Evolutionary conservation across 2,888 invertebrate species (phyloP).

Genomic region (Athalia rosae): DNA sequence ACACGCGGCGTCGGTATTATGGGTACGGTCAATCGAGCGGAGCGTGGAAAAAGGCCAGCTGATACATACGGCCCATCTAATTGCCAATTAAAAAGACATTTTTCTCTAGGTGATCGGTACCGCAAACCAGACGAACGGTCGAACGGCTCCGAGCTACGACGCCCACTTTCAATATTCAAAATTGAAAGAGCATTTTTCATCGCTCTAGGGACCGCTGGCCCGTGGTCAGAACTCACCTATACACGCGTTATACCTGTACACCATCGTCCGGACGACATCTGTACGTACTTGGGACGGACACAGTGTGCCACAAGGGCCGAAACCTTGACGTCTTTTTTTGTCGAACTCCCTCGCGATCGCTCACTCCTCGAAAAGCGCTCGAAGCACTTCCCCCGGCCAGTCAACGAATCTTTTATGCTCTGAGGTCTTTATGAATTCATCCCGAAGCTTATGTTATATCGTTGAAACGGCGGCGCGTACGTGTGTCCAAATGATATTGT

Average conservation of each 20-base stretch:
- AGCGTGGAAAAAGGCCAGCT: constrained; percentile 63
- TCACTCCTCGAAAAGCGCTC: constrained; percentile 5
- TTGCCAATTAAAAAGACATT: constrained; percentile 73
- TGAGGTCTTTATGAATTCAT: constrained; percentile 22
- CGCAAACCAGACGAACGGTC: no score
- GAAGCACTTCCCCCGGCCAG: constrained; percentile 21
- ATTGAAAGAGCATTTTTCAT: constrained; percentile 36
- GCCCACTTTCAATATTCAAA: constrained; percentile 39
- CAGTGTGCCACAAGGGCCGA: no score
- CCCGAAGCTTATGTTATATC: constrained; percentile 21
- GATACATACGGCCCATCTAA: constrained; percentile 68
- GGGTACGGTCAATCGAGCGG: constrained; percentile 50
- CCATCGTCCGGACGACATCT: constrained; percentile 16
- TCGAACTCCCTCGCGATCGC: not conserved
- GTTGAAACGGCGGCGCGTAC: not conserved
- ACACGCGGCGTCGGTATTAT: constrained; percentile 44
- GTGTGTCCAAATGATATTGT: no score
- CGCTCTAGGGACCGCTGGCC: not conserved
- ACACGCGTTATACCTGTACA: no score
- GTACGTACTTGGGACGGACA: not conserved
- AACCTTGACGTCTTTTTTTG: constrained; percentile 40
- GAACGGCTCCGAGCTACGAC: not conserved
- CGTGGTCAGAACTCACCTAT: no score
- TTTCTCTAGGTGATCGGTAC: constrained; percentile 52
- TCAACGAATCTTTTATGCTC: constrained; percentile 35